Evolutionary conservation across 2,797 vertebrate species (phyloP).

Genomic region (Acipenser ruthenus): DNA sequence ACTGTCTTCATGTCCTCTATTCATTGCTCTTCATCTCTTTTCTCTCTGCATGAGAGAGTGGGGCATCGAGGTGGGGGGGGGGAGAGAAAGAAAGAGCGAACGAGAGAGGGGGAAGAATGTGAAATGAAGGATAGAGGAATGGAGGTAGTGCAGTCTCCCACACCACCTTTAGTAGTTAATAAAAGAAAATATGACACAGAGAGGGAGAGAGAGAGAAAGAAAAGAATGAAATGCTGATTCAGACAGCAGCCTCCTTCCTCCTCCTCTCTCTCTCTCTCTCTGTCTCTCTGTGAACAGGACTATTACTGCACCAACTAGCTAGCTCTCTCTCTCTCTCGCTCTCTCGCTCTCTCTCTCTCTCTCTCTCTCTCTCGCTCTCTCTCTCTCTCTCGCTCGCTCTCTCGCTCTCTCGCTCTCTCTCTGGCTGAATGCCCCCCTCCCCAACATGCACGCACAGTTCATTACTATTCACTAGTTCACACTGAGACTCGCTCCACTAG

Average conservation of each 20-base stretch:
- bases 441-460: conserved; percentile 39
- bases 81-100: conserved; percentile 17
- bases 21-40: conserved; percentile 20
- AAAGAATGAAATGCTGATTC: conserved; percentile 22
- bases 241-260: conserved; percentile 23
- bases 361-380: conserved; percentile 31
- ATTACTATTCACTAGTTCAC: conserved; percentile 62
- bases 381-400: conserved; percentile 37
- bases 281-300: conserved; percentile 16
- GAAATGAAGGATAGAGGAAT: conserved; percentile 18
- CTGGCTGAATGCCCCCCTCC: conserved; percentile 20
- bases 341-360: conserved; percentile 34
- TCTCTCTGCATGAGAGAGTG: conserved; percentile 16
- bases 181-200: conserved; percentile 4
- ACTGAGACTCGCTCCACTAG: conserved; percentile 56
- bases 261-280: conserved; percentile 16
- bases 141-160: conserved; percentile 20
- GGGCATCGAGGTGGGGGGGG: conserved; percentile 14
- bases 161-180: conserved; percentile 18
- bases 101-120: not conserved
- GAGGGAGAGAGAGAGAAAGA: not conserved
- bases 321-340: conserved; percentile 22
- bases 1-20: conserved; percentile 15
- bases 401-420: conserved; percentile 33
- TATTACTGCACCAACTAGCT: conserved; percentile 41